Evolutionary conservation across 2,797 vertebrate genomes (phyloP).

Genomic region (Gymnoscopelus microlampas): DNA sequence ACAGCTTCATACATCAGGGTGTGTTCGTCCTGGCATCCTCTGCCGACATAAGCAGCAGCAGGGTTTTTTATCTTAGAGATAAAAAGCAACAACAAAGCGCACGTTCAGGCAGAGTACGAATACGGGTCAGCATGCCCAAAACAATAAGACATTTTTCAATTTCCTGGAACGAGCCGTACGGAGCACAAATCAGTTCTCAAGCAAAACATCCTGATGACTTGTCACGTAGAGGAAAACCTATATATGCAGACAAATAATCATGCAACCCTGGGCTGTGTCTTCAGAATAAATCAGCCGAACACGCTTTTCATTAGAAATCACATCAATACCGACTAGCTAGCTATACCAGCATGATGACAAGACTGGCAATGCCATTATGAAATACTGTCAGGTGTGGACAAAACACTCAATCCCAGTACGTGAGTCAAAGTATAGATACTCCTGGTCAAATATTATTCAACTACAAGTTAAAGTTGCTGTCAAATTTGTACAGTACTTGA

Average conservation of each 20-base stretch:
- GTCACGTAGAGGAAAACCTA: slow-evolving; percentile 4
- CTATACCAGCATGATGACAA: neutral
- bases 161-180: slow-evolving; percentile 25
- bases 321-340: neutral
- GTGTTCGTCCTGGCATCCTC: neutral
- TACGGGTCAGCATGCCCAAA: slow-evolving; percentile 32
- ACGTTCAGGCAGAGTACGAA: slow-evolving; percentile 25
- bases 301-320: slow-evolving; percentile 2
- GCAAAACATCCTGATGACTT: slow-evolving; percentile 2
- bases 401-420: too few species aligned
- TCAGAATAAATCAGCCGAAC: slow-evolving; percentile 6
- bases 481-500: too few species aligned
- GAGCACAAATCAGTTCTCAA: slow-evolving; percentile 36
- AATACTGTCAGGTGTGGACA: too few species aligned
- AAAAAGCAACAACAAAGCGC: slow-evolving; percentile 23
- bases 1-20: slow-evolving; percentile 3
- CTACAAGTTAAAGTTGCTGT: too few species aligned
- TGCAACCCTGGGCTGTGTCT: slow-evolving; percentile 7
- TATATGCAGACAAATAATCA: neutral
- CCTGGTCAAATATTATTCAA: too few species aligned
- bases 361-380: too few species aligned
- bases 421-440: too few species aligned
- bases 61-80: neutral
- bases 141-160: slow-evolving; percentile 37
- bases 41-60: neutral